These are phyloP conservation scores for Nesogale talazaci DNA, from an alignment of 2,113 vertebrate genomes.

Conservation along the genomic window DNA sequence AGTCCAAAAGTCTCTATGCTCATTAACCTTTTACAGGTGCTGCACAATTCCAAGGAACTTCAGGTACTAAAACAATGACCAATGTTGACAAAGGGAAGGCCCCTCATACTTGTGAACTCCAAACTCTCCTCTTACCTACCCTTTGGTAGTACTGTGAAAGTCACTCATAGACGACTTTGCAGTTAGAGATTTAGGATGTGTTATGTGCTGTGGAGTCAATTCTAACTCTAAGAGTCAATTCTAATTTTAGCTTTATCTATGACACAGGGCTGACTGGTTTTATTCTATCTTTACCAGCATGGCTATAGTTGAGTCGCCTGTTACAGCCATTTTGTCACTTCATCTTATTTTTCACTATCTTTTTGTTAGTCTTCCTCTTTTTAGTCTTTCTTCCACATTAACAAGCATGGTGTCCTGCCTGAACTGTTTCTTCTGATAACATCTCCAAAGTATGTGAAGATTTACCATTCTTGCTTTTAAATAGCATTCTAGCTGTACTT, in stretches of 20 bases:
- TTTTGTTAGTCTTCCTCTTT: neutral
- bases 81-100: slow-evolving; percentile 9
- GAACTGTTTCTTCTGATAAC: neutral
- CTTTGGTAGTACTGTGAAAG: neutral
- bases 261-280: neutral
- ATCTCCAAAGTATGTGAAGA: neutral
- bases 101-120: neutral
- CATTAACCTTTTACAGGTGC: slow-evolving; percentile 85
- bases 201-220: neutral
- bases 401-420: neutral
- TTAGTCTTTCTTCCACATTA: neutral
- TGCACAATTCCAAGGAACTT: slow-evolving; percentile 65
- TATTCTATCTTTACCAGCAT: neutral
- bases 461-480: neutral
- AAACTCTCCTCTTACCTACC: neutral
- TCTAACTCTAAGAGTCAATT: too few relatives aligned
- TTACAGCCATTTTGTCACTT: neutral
- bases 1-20: slow-evolving; percentile 82
- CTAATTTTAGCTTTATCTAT: too few relatives aligned
- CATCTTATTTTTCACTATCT: too few relatives aligned
- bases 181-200: neutral
- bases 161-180: neutral
- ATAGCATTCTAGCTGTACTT: neutral
- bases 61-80: slow-evolving; percentile 74
- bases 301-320: neutral